Percentiles rank a stretch among this genome's conserved stretches.
Evolutionary conservation across 1,140 invertebrate genomes (phyloP).

Genomic region (Trichomalopsis sarcophagae): DNA sequence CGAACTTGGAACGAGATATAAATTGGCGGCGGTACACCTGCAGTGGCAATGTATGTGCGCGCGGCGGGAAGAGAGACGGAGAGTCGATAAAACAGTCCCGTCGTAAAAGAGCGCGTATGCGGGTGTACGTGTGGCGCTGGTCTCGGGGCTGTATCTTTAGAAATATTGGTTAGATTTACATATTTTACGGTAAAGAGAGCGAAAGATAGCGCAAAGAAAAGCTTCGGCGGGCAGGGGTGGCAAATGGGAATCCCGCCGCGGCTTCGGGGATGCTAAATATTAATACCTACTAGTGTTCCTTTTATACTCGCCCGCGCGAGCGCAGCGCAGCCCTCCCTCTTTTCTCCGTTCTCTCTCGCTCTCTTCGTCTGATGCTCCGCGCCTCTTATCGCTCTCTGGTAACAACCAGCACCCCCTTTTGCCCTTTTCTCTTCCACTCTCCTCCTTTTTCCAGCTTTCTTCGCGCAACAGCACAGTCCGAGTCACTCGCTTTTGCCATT

Average conservation of each 20-base stretch:
- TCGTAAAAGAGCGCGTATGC: slow-evolving; percentile 66
- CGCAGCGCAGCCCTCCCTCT: neutral
- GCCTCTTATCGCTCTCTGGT: slow-evolving; percentile 50
- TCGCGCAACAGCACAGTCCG: neutral
- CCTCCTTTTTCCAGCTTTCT: slow-evolving; percentile 19
- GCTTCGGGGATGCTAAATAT: slow-evolving; percentile 74
- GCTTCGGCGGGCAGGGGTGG: slow-evolving; percentile 59
- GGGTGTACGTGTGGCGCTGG: slow-evolving; percentile 31
- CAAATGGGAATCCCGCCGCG: slow-evolving; percentile 63
- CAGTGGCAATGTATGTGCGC: neutral
- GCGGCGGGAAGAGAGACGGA: slow-evolving; percentile 45
- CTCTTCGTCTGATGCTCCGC: slow-evolving; percentile 26
- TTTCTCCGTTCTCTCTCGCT: slow-evolving; percentile 2
- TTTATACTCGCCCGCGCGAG: slow-evolving; percentile 54
- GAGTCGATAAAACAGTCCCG: slow-evolving; percentile 60
- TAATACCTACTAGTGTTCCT: slow-evolving; percentile 72
- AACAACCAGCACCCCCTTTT: slow-evolving; percentile 45
- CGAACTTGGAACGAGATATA: slow-evolving; percentile 35
- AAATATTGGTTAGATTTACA: slow-evolving; percentile 75
- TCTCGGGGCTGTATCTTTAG: slow-evolving; percentile 64
- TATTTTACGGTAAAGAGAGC: slow-evolving; percentile 72
- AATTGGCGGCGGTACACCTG: slow-evolving; percentile 32
- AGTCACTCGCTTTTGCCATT: slow-evolving; percentile 4
- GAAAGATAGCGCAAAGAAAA: slow-evolving; percentile 60
- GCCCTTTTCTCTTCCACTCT: slow-evolving; percentile 31